Percentiles rank a stretch among this genome's conserved stretches.
These are phyloP conservation scores for Lepus oiostolus DNA, from an alignment of 2,797 vertebrate genomes.

Conservation along the genomic window DNA sequence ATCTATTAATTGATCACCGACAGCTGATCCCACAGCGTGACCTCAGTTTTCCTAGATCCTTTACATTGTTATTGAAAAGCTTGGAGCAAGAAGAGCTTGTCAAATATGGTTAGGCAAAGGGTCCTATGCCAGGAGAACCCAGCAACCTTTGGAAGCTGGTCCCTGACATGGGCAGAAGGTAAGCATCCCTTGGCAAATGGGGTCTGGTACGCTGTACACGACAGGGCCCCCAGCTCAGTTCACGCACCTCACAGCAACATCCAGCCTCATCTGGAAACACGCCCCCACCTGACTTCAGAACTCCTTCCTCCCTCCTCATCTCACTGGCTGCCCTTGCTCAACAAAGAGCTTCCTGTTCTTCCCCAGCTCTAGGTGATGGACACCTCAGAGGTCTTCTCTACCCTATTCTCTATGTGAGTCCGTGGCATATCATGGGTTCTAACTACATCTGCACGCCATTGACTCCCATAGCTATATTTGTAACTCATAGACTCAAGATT, in stretches of 20 bases:
- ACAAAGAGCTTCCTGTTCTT: not conserved
- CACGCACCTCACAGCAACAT: rapidly evolving
- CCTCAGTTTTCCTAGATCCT: not conserved
- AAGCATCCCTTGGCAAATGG: rapidly evolving
- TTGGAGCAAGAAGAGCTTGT: not conserved
- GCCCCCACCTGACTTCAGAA: not conserved
- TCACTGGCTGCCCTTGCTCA: not conserved
- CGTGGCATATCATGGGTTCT: not conserved
- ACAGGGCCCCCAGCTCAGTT: not conserved
- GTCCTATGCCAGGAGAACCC: not conserved
- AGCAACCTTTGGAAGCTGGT: not conserved
- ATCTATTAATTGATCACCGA: not conserved
- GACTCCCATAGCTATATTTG: not conserved
- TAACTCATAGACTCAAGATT: not conserved
- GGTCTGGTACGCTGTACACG: rapidly evolving
- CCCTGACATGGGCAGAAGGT: not conserved
- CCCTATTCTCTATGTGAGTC: not conserved
- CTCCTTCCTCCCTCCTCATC: not conserved
- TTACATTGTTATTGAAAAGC: not conserved
- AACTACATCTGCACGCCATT: not conserved
- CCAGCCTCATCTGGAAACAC: not conserved
- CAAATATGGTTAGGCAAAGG: not conserved
- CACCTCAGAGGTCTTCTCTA: not conserved
- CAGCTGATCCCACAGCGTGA: not conserved
- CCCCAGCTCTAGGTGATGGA: not conserved